These are phyloP conservation scores for Amphiprion ocellaris DNA, from an alignment of 2,113 vertebrate genomes.

Conservation along the genomic window DNA sequence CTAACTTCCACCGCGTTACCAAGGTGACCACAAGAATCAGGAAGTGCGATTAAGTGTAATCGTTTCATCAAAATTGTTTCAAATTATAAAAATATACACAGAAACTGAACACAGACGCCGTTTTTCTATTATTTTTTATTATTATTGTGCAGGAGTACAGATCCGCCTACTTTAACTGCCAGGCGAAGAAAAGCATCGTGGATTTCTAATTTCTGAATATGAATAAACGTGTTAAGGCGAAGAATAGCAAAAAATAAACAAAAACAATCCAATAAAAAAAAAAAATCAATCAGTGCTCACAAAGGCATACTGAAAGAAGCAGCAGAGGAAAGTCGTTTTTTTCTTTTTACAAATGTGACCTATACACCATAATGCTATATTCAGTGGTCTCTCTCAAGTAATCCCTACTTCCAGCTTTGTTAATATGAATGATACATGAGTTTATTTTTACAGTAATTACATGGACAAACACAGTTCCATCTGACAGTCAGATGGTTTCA, in stretches of 20 bases:
- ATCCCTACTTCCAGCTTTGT: constrained; percentile 60
- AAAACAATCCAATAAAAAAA: constrained; percentile 34
- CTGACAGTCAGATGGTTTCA: constrained; percentile 35
- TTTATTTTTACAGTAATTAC: constrained; percentile 67
- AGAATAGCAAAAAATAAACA: constrained; percentile 25
- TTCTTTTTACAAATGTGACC: constrained; percentile 56
- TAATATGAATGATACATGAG: constrained; percentile 40
- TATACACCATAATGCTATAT: constrained; percentile 56
- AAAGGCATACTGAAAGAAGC: constrained; percentile 35
- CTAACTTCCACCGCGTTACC: background rate
- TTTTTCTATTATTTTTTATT: constrained; percentile 27
- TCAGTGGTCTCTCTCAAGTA: constrained; percentile 67
- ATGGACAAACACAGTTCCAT: constrained; percentile 45
- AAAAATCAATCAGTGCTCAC: background rate
- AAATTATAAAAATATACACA: background rate
- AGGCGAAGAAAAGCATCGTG: constrained; percentile 35
- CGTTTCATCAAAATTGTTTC: background rate
- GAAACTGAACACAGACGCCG: constrained; percentile 8
- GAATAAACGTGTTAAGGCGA: constrained; percentile 35
- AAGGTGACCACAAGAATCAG: background rate
- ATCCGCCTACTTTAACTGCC: constrained; percentile 17
- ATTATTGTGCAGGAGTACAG: constrained; percentile 52
- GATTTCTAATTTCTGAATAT: constrained; percentile 39
- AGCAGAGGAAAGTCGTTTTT: constrained; percentile 11
- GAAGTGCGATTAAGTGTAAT: background rate